Evolutionary conservation across 2,797 vertebrate genomes (phyloP), one percentile per base, ranked within the genome.

Genomic region (Scomberomorus guttatus): DNA sequence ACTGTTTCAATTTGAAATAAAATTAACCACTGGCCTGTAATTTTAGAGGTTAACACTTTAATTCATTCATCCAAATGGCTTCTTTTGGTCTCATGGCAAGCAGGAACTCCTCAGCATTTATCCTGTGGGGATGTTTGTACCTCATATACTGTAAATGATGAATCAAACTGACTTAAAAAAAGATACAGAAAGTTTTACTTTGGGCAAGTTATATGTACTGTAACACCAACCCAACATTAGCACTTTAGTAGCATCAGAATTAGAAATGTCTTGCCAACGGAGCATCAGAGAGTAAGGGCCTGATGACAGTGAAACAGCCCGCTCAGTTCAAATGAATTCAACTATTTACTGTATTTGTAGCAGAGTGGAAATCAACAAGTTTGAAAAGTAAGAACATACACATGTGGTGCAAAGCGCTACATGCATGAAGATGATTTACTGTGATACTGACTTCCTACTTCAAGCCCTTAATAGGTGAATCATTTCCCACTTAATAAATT

Each of bases 301-400:
- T 75, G 74, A 68, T 85, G 82, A 84, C 77, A 29, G 69, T 60
- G 44, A 62, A 67, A 71, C 77, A 54, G 54, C 79, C 77, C 73
- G 77, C 80, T 70, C 75, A 75, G 71, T 76, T 88, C 73, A 83
- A 81, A 84, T 81, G 1, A 52, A 73, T 68, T 75, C 34, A 70
- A 73, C 14, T 67, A 18, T 6, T 46, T 18, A 46, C 60, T 34
- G 44, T 51, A 59, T 81, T 44, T 73, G 59, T 60, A 59, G 79
- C 55, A 59, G 52, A 75, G 46, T 29, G 61, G 32, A 62, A 72
- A 76, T 66, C 22, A 73, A 60, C 18, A 60, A 37, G 54, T 83
- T 75, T 46, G 17, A n/a, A 46, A 58, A 76, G 6, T 22, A 57
- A 2, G 20, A 7, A 25, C 12, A 57, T 4, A 17, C 14, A 51